Percentiles rank a stretch among this genome's conserved stretches.
phyloP scores from a whole-genome alignment of 1,140 invertebrate genomes.

The Musca domestica region DNA sequence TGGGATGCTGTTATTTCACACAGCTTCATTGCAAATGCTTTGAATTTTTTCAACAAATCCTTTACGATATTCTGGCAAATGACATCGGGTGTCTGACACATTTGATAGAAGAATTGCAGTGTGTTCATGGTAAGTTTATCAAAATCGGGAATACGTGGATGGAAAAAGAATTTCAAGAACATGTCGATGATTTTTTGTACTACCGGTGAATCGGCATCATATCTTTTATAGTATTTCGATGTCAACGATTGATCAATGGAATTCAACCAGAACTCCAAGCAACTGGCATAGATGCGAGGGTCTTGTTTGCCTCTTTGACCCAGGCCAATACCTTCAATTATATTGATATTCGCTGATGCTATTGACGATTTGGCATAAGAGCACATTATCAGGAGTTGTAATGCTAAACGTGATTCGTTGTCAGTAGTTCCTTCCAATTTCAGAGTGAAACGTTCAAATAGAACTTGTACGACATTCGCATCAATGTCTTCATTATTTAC shows the following conservation, averaged over 20 bases:
- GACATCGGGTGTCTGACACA: slow-evolving; percentile 48
- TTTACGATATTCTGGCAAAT: slow-evolving; percentile 42
- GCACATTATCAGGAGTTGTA: slow-evolving; percentile 74
- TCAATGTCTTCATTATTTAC: slow-evolving; percentile 61
- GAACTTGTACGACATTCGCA: slow-evolving; percentile 60
- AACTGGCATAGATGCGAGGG: slow-evolving; percentile 43
- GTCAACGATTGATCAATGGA: slow-evolving; percentile 37
- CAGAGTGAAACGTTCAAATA: slow-evolving; percentile 79
- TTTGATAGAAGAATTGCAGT: slow-evolving; percentile 44
- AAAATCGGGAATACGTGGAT: slow-evolving; percentile 38
- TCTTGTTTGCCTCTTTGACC: slow-evolving; percentile 37
- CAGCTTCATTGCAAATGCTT: slow-evolving; percentile 27
- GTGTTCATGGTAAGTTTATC: slow-evolving; percentile 41
- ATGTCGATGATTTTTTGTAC: slow-evolving; percentile 35
- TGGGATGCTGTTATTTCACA: slow-evolving; percentile 17
- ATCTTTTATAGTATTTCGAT: slow-evolving; percentile 45
- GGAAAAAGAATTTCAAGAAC: slow-evolving; percentile 45
- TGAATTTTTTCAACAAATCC: slow-evolving; percentile 37
- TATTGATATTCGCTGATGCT: slow-evolving; percentile 57
- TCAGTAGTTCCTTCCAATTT: slow-evolving; percentile 69
- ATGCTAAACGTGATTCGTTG: slow-evolving; percentile 67
- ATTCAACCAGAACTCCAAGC: slow-evolving; percentile 44
- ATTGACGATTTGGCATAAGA: slow-evolving; percentile 61
- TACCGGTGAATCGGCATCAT: slow-evolving; percentile 32
- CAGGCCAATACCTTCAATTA: slow-evolving; percentile 57